Evolutionary conservation across 2,113 vertebrate species (phyloP), one percentile per base, ranked within the genome.

Genomic region (Corythoichthys intestinalis): DNA sequence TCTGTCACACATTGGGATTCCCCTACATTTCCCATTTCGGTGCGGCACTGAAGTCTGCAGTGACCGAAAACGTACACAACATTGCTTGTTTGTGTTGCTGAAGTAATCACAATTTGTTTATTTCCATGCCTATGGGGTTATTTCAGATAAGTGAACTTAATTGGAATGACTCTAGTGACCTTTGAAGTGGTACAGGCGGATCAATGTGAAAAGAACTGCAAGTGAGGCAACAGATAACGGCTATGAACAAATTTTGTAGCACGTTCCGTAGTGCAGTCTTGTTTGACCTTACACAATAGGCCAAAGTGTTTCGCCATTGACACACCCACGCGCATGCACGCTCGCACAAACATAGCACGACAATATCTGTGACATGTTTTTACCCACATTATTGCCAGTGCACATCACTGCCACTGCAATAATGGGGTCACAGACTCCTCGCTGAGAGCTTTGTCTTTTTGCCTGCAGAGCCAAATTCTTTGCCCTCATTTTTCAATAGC

Each of bases 1-100:
- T 76, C 75, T 83, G 84, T 81, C 76, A 76, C 63, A 66, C 14
- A 66, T 63, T 11, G 86, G 84, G 81, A 86, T 84, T 86, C 84
- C 85, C 86, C 86, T 69, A 65, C 76, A 81, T 79, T 82, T 74
- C 79, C 71, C 70, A 58, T 59, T 69, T 34, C 35, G n/a, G 49
- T 13, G 70, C 74, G 52, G 58, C 59, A 52, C 37, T 67, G 70
- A 77, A 46, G 58, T 49, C 65, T 50, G 71, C 78, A 75, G 67
- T 50, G 83, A 72, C 4, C 72, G 66, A 44, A 2, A 11, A 49
- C 35, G 65, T 37, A 58, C 63, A 61, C 65, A 74, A 77, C 47
- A 1, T 46, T 39, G 70, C 48, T 63, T 44, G 66, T 82, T 68
- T 76, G 62, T 79, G 67, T 67, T 66, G 7, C 57, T 69, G 59